phyloP scores from a whole-genome alignment of 2,797 vertebrate species.

The Petrocephalus schoutedeni region DNA sequence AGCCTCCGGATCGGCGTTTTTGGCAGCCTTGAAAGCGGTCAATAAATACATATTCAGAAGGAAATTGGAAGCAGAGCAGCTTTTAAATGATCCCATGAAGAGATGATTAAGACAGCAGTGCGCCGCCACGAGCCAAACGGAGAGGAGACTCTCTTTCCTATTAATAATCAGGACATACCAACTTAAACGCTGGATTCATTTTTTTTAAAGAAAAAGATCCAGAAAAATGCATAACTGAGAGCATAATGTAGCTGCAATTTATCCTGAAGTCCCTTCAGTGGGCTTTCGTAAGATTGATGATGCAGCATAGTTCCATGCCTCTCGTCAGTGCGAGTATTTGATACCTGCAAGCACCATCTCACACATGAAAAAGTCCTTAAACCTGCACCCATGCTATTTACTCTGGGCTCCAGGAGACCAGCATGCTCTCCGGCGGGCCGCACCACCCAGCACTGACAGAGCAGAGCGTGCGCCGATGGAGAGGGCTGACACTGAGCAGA shows the following conservation, averaged over 20 bases:
- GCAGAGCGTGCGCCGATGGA: background rate
- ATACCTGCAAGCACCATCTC: background rate
- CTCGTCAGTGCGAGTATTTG: background rate
- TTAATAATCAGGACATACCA: background rate
- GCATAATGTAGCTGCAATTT: background rate
- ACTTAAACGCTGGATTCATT: background rate
- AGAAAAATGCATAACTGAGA: background rate
- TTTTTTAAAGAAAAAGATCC: background rate
- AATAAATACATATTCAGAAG: slow-evolving; percentile 7
- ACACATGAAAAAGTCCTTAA: background rate
- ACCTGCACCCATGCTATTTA: background rate
- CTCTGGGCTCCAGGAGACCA: background rate
- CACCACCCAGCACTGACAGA: background rate
- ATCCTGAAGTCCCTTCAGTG: background rate
- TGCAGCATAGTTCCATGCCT: background rate
- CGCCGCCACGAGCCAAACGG: background rate
- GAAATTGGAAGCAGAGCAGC: background rate
- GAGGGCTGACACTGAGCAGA: background rate
- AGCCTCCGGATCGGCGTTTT: background rate
- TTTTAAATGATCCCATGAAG: background rate
- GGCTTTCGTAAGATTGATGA: background rate
- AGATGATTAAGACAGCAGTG: background rate
- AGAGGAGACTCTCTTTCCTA: background rate
- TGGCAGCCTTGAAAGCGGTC: background rate
- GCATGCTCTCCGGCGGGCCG: background rate